Conservation (phyloP, 2,113 vertebrate species). For the Calyptomena viridis region DNA sequence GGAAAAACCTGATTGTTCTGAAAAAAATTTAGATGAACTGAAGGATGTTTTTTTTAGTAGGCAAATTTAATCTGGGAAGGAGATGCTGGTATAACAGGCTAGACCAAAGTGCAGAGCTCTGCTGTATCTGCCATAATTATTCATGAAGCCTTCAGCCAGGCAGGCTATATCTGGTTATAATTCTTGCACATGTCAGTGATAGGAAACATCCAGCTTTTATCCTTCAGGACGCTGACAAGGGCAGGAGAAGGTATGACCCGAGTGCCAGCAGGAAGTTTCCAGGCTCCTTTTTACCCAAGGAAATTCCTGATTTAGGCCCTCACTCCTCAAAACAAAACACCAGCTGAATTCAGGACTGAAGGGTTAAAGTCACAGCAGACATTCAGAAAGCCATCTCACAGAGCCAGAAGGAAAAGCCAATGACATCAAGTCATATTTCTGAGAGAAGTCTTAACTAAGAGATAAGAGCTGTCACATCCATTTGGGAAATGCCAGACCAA, state of each 20-base stretch:
- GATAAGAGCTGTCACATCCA: background rate
- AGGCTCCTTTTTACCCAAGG: background rate
- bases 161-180: background rate
- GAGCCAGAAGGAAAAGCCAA: background rate
- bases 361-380: background rate
- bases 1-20: background rate
- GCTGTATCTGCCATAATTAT: conserved; percentile 19
- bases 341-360: background rate
- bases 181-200: conserved; percentile 4
- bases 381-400: background rate
- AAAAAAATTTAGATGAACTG: background rate
- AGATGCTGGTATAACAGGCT: background rate
- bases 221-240: background rate
- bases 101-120: background rate
- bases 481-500: background rate
- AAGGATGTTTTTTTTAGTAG: background rate
- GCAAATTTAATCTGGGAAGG: conserved; percentile 16
- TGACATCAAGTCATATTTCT: background rate
- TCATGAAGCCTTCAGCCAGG: conserved; percentile 35
- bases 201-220: conserved; percentile 2
- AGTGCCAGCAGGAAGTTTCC: background rate
- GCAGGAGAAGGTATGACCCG: background rate
- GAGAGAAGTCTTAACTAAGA: background rate
- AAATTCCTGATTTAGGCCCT: background rate
- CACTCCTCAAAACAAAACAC: background rate